These are phyloP conservation scores for Chelidonichthys spinosus DNA, from an alignment of 2,797 vertebrate genomes.

Conservation along the genomic window DNA sequence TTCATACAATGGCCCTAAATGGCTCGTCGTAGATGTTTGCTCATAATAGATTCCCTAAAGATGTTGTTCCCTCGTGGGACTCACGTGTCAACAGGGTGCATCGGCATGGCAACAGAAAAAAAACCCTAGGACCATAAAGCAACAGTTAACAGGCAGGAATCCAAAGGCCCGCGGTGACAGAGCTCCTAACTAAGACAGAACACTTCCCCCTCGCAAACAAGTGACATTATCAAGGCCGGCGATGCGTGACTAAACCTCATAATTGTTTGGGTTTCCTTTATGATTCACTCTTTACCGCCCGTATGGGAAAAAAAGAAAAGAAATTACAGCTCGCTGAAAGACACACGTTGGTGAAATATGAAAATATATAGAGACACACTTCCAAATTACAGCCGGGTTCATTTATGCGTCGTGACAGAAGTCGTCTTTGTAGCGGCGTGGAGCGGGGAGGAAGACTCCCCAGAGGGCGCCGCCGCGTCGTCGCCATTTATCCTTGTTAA, in stretches of 20 bases:
- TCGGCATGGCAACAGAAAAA: slow-evolving; percentile 19
- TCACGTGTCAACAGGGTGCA: slow-evolving; percentile 16
- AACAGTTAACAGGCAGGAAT: slow-evolving; percentile 58
- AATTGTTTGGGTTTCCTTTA: slow-evolving; percentile 79
- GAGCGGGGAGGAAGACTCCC: slow-evolving; percentile 50
- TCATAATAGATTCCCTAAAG: slow-evolving; percentile 26
- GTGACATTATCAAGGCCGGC: slow-evolving; percentile 71
- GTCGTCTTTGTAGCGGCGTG: slow-evolving; percentile 62
- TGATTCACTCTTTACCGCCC: slow-evolving; percentile 69
- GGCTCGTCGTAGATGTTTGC: slow-evolving; percentile 11
- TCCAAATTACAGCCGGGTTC: slow-evolving; percentile 58
- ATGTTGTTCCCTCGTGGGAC: slow-evolving; percentile 17
- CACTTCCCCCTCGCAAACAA: slow-evolving; percentile 66
- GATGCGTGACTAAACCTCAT: slow-evolving; percentile 73
- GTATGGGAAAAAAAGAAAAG: slow-evolving; percentile 53
- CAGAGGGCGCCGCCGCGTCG: slow-evolving; percentile 48
- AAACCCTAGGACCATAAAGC: slow-evolving; percentile 31
- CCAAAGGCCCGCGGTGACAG: slow-evolving; percentile 51
- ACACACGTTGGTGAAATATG: slow-evolving; percentile 62
- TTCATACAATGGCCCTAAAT: no score
- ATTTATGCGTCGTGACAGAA: slow-evolving; percentile 62
- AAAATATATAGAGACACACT: slow-evolving; percentile 62
- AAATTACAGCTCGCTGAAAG: slow-evolving; percentile 65
- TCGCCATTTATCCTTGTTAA: slow-evolving; percentile 79
- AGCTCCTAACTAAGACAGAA: slow-evolving; percentile 78